Percentiles rank a stretch among this genome's conserved stretches.
Evolutionary conservation across 2,888 invertebrate genomes (phyloP).

Genomic region (Drosophila kokeensis): DNA sequence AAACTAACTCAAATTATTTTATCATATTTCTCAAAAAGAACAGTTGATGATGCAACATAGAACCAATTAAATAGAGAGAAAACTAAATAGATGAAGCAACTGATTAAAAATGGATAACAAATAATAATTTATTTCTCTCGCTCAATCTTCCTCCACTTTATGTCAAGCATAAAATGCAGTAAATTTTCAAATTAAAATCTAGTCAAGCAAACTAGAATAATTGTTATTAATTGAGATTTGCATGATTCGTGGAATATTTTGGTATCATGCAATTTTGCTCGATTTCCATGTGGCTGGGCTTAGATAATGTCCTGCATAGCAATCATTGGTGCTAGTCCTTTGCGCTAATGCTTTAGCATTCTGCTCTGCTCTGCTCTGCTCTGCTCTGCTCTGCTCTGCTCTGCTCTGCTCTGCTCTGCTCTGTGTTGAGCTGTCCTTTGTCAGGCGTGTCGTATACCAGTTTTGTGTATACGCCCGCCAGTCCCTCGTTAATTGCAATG

Average conservation of each 20-base stretch:
- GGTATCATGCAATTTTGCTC: background rate
- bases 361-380: background rate
- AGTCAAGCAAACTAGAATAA: no score
- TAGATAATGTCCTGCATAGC: conserved; percentile 48
- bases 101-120: background rate
- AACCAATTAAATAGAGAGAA: background rate
- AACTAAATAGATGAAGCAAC: background rate
- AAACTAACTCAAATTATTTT: background rate
- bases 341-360: conserved; percentile 14
- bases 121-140: background rate
- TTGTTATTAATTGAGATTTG: conserved; percentile 21
- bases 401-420: background rate
- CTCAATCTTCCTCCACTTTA: background rate
- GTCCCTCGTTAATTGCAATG: conserved; percentile 79
- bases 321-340: conserved; percentile 3
- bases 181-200: background rate
- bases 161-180: background rate
- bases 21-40: background rate
- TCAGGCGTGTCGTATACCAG: conserved; percentile 9
- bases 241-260: conserved; percentile 4
- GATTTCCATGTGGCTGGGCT: conserved; percentile 29
- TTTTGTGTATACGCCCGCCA: conserved; percentile 70
- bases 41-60: background rate
- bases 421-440: conserved; percentile 5
- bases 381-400: background rate